Evolutionary conservation across 2,888 invertebrate genomes (phyloP).

Genomic region (Galerucella nymphaeae): DNA sequence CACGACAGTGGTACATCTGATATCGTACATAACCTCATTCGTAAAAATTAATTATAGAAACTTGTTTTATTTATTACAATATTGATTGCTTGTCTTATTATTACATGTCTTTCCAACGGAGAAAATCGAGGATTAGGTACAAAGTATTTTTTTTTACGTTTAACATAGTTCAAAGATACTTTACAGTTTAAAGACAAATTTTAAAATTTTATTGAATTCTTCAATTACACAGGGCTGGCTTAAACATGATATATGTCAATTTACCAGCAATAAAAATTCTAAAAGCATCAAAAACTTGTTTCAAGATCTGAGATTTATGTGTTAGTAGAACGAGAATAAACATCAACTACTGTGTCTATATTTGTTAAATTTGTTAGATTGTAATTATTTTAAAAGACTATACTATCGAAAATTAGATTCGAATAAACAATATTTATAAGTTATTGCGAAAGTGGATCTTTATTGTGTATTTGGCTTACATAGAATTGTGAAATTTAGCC

Average conservation of each 20-base stretch:
- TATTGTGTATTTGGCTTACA: background rate
- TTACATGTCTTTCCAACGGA: background rate
- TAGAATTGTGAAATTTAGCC: background rate
- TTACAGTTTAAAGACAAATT: background rate
- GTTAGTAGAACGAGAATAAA: slow-evolving; percentile 26
- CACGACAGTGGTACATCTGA: too few relatives aligned
- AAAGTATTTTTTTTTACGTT: background rate
- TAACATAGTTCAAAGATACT: background rate
- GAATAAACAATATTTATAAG: background rate
- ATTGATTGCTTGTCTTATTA: too few relatives aligned
- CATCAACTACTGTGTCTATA: background rate
- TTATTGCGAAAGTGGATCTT: background rate
- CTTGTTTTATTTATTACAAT: background rate
- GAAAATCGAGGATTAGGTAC: background rate
- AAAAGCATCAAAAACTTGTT: slow-evolving; percentile 18
- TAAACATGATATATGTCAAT: background rate
- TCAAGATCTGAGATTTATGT: slow-evolving; percentile 8
- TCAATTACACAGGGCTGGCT: background rate
- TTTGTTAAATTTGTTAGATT: slow-evolving; percentile 24
- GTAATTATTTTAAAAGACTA: slow-evolving; percentile 14
- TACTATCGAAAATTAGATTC: slow-evolving; percentile 1
- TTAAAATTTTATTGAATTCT: background rate
- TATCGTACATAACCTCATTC: background rate
- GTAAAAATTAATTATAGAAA: too few relatives aligned
- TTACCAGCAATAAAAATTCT: background rate